phyloP scores from a whole-genome alignment of 2,113 vertebrate genomes.

The Pomatorhinus ruficollis region DNA sequence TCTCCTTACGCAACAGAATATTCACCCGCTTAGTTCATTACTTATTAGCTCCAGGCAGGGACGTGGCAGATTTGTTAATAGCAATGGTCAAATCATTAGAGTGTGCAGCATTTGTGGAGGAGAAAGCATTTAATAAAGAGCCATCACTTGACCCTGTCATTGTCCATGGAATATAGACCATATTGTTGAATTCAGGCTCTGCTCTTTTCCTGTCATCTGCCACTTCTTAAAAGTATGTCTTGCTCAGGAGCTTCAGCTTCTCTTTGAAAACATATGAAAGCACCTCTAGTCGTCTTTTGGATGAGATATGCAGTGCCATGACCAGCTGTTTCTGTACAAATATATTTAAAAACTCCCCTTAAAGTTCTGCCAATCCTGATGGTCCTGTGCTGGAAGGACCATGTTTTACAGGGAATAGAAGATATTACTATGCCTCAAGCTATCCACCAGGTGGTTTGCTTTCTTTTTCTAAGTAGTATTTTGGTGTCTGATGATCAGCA shows the following conservation, averaged over 20 bases:
- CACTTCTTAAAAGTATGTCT: not conserved
- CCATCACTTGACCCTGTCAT: constrained; percentile 17
- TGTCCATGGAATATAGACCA: not conserved
- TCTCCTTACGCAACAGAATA: constrained; percentile 65
- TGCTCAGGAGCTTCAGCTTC: not conserved
- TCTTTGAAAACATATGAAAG: not conserved
- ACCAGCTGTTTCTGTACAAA: not conserved
- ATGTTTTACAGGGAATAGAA: not conserved
- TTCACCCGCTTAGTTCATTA: constrained; percentile 71
- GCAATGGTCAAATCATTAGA: constrained; percentile 63
- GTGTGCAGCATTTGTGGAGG: constrained; percentile 58
- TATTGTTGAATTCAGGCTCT: constrained; percentile 3
- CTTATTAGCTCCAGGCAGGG: constrained; percentile 71
- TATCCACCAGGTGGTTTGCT: not conserved
- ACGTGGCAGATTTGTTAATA: constrained; percentile 65
- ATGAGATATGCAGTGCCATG: not conserved
- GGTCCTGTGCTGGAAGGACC: not conserved
- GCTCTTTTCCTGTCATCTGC: not conserved
- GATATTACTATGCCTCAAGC: not conserved
- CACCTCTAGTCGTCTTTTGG: not conserved
- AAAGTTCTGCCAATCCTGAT: not conserved
- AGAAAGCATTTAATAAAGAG: constrained; percentile 69
- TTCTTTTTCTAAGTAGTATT: not conserved
- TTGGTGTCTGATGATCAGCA: not conserved
- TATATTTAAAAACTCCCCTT: not conserved